Evolutionary conservation across 2,888 invertebrate species (phyloP), one percentile per base, ranked within the genome.

Genomic region (Idaea biselata): DNA sequence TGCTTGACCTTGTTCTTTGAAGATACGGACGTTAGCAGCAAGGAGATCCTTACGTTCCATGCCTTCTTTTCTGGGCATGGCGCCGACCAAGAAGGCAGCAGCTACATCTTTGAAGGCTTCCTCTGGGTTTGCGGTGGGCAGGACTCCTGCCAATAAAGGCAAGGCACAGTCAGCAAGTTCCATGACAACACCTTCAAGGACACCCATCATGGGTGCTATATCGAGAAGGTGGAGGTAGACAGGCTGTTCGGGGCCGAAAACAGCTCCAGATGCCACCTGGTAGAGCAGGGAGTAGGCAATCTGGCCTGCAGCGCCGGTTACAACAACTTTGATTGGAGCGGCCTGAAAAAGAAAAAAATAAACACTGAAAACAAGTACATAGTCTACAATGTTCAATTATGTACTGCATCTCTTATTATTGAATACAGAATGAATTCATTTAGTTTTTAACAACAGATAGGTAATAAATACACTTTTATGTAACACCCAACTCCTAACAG

Each of bases 11-110:
- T 99, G 99, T 60, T 96, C 97, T 90, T 99, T 98, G 91, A 99
- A 99, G 82, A 99, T 99, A 86, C 97, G 98, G 6, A 99, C 99
- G 89, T 99, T 99, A 53, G 99, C 99, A 16, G 98, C 96, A 4
- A 99, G 94, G 55, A 99, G 94, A 84, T 99, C 99, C 87, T 99
- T 99, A 63, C 99, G 95, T 88, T 99, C 99, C 99, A 99, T 99
- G 61, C 99, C 99, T 85, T 92, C 92, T 81, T 96, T 97, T 62
- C 99, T 95, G 0, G 99, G 99, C 99, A 99, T 99, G 33, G 99
- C 96, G 44, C 99, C 99, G 58, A 99, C 99, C 66, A 99, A 93
- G 86, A 99, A 99, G 55, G 99, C 99, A 60, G 98, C 98, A 71
- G 98, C 97, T 59, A 98, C 97, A 91, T 98, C 97, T 83, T 97